These are phyloP conservation scores for Folsomia manolachei DNA, from an alignment of 2,888 invertebrate genomes.

Conservation along the genomic window DNA sequence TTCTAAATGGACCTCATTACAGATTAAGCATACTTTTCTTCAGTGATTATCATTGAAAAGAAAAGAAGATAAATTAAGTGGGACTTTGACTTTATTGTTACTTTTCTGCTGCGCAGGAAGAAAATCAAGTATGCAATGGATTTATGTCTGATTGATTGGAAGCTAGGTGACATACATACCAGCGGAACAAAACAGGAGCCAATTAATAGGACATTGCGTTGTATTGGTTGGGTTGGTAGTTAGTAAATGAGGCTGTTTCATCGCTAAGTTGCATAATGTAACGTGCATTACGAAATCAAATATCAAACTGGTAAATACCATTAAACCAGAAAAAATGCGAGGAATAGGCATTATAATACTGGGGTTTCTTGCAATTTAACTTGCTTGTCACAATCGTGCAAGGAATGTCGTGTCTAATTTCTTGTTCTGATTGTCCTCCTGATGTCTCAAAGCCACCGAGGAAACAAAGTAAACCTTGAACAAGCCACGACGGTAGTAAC, in stretches of 20 bases:
- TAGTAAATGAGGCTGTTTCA: no score
- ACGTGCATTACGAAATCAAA: no score
- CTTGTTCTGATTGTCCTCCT: constrained; percentile 11
- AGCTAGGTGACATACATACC: no score
- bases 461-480: constrained; percentile 22
- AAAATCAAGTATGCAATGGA: no score
- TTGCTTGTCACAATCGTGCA: no score
- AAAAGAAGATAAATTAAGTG: constrained; percentile 4
- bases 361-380: neutral
- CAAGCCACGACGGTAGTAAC: constrained; percentile 25
- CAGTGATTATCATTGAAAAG: neutral
- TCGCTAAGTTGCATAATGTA: no score
- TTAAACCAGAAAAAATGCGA: neutral
- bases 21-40: constrained; percentile 3
- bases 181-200: no score
- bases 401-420: constrained; percentile 8
- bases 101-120: no score
- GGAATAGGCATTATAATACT: neutral
- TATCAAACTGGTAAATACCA: no score
- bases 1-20: constrained; percentile 22
- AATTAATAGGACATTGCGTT: no score
- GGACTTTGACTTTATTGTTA: no score
- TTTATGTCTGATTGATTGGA: neutral
- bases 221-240: no score
- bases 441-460: constrained; percentile 14